Conservation (phyloP, 2,797 vertebrate genomes). For the Takifugu rubripes region DNA sequence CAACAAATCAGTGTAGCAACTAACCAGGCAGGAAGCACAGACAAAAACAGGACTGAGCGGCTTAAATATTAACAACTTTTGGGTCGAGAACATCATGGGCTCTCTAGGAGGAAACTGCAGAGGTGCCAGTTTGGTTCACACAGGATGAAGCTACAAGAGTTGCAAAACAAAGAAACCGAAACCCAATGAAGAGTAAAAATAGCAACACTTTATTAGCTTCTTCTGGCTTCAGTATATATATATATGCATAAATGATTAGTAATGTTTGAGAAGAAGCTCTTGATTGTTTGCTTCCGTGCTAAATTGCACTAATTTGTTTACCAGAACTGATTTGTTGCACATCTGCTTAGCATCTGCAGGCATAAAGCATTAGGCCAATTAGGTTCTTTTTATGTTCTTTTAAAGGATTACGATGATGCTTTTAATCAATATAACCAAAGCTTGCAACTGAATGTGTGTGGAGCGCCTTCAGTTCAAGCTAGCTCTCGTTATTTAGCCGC, state of each 20-base stretch:
- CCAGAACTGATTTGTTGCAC: not conserved
- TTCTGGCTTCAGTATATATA: no score
- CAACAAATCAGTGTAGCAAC: conserved; percentile 14
- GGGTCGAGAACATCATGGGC: not conserved
- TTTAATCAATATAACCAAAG: not conserved
- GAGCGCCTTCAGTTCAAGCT: not conserved
- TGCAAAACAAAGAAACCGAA: no score
- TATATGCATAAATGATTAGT: no score
- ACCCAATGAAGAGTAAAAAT: no score
- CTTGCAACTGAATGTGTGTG: not conserved
- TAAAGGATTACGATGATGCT: no score
- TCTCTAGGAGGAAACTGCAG: conserved; percentile 1
- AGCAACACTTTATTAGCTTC: no score
- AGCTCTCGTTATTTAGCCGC: not conserved
- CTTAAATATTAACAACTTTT: conserved; percentile 8
- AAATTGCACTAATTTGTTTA: no score
- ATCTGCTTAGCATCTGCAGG: conserved; percentile 22
- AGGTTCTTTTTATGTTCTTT: not conserved
- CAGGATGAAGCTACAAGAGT: conserved; percentile 50
- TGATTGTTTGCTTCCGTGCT: no score
- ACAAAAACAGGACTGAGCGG: conserved; percentile 7
- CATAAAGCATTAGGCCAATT: conserved; percentile 7
- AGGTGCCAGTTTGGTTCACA: conserved; percentile 56
- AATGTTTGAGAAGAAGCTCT: no score
- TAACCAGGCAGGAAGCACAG: not conserved